Evolutionary conservation across 1,140 invertebrate species (phyloP), one percentile per base, ranked within the genome.

Genomic region (Ips typographus): DNA sequence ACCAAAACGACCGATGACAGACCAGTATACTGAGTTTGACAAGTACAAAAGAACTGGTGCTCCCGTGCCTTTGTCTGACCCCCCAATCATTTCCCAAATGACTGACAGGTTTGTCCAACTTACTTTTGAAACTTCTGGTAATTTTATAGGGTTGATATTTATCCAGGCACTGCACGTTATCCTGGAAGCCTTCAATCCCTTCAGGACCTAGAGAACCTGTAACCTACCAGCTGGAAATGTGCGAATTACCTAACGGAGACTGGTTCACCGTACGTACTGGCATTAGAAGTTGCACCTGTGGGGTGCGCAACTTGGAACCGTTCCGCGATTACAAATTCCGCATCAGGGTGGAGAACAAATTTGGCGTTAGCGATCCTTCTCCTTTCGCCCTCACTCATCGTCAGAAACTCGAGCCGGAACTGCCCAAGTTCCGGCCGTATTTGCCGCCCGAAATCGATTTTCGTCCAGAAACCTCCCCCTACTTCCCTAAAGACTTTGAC

Each of bases 281-380:
- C 2, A 85, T 96, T 3, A 85, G 92, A 68, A 92, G 91, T 51
- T 94, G 91, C 75, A 87, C 88, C 37, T 94, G 92, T 77, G 93
- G 95, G 75, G 91, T 97, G 57, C 84, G 88, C 40, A 92, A 91
- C 79, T 83, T 93, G 44, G 89, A 92, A 74, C 94, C 94, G 0
- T 92, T 92, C 82, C 85, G 90, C 62, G 94, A 97, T 82, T 97
- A 96, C 81, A 91, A 91, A 78, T 97, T 70, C 40, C 85, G 95
- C 53, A 87, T 98, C 40, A 86, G 95, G n/a, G 95, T 97, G 1
- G 94, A 97, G 77, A 98, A 98, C 79, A 94, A 95, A 80, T 94
- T 94, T 77, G 96, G 95, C n/a, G 87, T 97, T n/a, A 96, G 94
- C 79, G 95, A 98, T 78, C 95, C 96, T 0, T 95, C 93, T 41